A percentile compares a stretch with the other conserved stretches of the same genome.
Conservation (phyloP, 2,797 vertebrate species). For the Enteromius radiatus region DNA sequence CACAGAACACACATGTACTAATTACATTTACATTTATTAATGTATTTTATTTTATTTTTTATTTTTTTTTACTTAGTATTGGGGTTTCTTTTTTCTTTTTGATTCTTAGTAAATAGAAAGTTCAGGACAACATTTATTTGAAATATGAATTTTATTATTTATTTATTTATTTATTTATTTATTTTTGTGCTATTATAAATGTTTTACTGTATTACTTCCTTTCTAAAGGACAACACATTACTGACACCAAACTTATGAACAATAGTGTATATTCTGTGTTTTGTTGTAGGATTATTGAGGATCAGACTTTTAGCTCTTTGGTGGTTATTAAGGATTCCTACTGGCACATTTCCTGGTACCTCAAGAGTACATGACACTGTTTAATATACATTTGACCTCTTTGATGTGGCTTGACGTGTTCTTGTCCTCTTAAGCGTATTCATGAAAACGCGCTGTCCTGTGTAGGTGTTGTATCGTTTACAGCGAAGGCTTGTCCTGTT, state of each 20-base stretch:
- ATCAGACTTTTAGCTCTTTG: background rate
- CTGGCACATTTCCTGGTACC: background rate
- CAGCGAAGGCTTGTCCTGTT: constrained; percentile 48
- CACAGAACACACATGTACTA: too few species aligned
- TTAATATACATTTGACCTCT: constrained; percentile 66
- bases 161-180: too few species aligned
- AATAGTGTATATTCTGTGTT: background rate
- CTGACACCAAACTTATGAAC: background rate
- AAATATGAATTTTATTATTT: background rate
- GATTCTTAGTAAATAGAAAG: background rate
- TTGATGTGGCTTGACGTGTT: constrained; percentile 66
- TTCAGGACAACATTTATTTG: background rate
- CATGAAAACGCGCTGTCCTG: constrained; percentile 70
- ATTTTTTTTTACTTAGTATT: too few species aligned
- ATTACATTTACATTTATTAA: background rate
- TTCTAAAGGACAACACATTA: background rate
- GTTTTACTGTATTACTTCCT: background rate
- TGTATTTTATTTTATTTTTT: too few species aligned
- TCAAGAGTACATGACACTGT: constrained; percentile 47
- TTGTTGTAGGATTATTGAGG: background rate
- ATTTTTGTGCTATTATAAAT: background rate
- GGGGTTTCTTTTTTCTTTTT: background rate
- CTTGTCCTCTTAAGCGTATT: constrained; percentile 40
- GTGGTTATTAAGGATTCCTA: background rate
- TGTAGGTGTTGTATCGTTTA: constrained; percentile 51